A percentile compares a stretch with the other conserved stretches of the same genome.
These are phyloP conservation scores for Sinocyclocheilus rhinocerous DNA, from an alignment of 2,113 vertebrate genomes.

Conservation along the genomic window DNA sequence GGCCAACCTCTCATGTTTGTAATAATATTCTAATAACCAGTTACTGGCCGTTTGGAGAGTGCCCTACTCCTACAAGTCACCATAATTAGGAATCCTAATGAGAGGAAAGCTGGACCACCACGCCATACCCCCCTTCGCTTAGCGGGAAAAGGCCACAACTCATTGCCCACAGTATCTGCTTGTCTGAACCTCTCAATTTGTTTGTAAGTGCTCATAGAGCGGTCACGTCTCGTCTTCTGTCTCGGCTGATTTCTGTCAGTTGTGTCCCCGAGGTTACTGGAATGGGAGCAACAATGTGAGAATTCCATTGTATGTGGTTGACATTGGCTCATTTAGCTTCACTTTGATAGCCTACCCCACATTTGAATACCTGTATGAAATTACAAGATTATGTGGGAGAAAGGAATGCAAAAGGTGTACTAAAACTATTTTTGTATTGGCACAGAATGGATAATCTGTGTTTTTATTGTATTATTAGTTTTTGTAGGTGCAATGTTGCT, in stretches of 20 bases:
- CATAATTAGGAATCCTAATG: constrained; percentile 73
- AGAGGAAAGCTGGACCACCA: constrained; percentile 66
- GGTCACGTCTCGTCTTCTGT: constrained; percentile 28
- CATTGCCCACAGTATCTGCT: constrained; percentile 56
- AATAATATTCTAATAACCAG: constrained; percentile 81
- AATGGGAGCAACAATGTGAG: constrained; percentile 65
- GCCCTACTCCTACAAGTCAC: constrained; percentile 73
- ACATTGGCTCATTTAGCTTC: constrained; percentile 36
- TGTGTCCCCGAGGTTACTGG: constrained; percentile 64
- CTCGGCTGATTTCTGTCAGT: constrained; percentile 57
- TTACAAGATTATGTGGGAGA: constrained; percentile 26
- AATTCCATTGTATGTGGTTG: constrained; percentile 66
- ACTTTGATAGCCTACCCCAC: constrained; percentile 25
- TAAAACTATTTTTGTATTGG: constrained; percentile 15
- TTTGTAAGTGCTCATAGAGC: constrained; percentile 50
- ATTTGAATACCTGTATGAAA: constrained; percentile 39
- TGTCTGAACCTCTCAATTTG: constrained; percentile 32
- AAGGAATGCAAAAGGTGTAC: constrained; percentile 10
- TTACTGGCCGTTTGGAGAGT: constrained; percentile 74
- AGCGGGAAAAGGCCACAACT: constrained; percentile 48
- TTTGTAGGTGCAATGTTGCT: too few relatives aligned
- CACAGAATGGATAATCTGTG: too few relatives aligned
- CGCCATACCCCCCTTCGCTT: constrained; percentile 34
- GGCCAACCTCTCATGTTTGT: constrained; percentile 73
- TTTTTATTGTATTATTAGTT: constrained; percentile 26